A percentile compares a stretch with the other conserved stretches of the same genome.
Evolutionary conservation across 2,888 invertebrate genomes (phyloP).

Genomic region (Philaethria dido): DNA sequence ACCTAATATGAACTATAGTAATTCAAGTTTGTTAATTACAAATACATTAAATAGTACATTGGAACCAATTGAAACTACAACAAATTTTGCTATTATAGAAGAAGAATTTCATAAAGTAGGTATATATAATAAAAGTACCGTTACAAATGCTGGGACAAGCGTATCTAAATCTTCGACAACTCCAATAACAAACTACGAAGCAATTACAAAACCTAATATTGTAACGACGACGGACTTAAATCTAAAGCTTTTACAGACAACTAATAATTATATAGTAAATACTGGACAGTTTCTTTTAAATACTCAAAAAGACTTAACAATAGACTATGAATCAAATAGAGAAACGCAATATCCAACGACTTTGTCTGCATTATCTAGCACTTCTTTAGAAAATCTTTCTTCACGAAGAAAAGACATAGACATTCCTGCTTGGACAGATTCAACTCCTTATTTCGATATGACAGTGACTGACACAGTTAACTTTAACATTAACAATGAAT

Average conservation of each 20-base stretch:
- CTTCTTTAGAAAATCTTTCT: conserved; percentile 70
- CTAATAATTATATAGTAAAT: conserved; percentile 11
- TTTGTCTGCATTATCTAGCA: conserved; percentile 49
- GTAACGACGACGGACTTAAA: neutral
- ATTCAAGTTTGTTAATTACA: neutral
- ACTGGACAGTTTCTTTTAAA: conserved; percentile 13
- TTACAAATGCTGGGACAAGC: neutral
- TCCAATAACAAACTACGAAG: neutral
- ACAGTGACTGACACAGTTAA: conserved; percentile 67
- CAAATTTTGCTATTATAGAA: neutral
- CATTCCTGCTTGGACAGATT: conserved; percentile 77
- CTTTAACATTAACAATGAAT: conserved; percentile 66
- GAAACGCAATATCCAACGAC: conserved; percentile 38
- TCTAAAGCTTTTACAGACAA: neutral
- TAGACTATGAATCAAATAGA: neutral
- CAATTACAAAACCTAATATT: neutral
- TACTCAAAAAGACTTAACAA: conserved; percentile 7
- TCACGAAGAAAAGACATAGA: conserved; percentile 74
- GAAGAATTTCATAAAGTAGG: neutral
- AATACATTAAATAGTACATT: neutral
- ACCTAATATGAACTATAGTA: neutral
- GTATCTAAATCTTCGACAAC: neutral
- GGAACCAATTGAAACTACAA: neutral
- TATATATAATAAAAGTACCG: neutral
- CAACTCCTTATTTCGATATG: conserved; percentile 64